A percentile compares a stretch with the other conserved stretches of the same genome.
These are phyloP conservation scores for Rhynchomys soricoides DNA, from an alignment of 2,113 vertebrate genomes.

Conservation along the genomic window DNA sequence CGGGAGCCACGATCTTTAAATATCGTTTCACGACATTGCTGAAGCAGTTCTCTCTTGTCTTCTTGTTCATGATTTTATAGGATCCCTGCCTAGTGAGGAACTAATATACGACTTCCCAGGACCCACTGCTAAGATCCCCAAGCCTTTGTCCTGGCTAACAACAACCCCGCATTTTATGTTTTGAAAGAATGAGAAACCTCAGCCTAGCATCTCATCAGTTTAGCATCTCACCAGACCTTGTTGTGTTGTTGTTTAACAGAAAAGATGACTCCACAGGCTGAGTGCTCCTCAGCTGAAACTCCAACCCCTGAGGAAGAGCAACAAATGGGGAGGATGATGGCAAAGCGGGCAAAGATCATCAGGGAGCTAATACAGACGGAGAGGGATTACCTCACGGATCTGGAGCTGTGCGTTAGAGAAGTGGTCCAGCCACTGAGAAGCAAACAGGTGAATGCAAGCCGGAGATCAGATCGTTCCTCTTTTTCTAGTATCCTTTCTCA, in stretches of 20 bases:
- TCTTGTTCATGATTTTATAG: not conserved
- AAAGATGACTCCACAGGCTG: slow-evolving; percentile 91
- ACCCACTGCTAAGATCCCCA: not conserved
- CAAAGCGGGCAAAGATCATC: slow-evolving; percentile 92
- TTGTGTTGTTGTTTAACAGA: slow-evolving; percentile 85
- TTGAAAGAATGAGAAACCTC: not conserved
- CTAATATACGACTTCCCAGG: not conserved
- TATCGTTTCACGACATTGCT: not conserved
- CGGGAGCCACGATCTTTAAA: not conserved
- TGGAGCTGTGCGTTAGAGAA: slow-evolving; percentile 94
- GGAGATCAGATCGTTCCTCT: fast-evolving
- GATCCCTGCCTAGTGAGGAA: not conserved
- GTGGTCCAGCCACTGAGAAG: slow-evolving; percentile 93
- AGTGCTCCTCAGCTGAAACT: slow-evolving; percentile 77
- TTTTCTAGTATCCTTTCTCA: not conserved
- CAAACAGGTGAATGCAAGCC: slow-evolving; percentile 87
- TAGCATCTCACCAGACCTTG: not conserved
- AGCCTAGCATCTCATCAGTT: slow-evolving; percentile 38
- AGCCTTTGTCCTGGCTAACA: not conserved
- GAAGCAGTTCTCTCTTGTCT: not conserved
- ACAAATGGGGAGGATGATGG: slow-evolving; percentile 89
- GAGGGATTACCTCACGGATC: slow-evolving; percentile 90
- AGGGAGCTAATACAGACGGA: slow-evolving; percentile 95
- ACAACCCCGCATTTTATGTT: not conserved
- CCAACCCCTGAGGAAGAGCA: slow-evolving; percentile 85